Percentiles rank a stretch among this genome's conserved stretches.
phyloP scores from a whole-genome alignment of 2,888 invertebrate species.

The Globia sparganii region DNA sequence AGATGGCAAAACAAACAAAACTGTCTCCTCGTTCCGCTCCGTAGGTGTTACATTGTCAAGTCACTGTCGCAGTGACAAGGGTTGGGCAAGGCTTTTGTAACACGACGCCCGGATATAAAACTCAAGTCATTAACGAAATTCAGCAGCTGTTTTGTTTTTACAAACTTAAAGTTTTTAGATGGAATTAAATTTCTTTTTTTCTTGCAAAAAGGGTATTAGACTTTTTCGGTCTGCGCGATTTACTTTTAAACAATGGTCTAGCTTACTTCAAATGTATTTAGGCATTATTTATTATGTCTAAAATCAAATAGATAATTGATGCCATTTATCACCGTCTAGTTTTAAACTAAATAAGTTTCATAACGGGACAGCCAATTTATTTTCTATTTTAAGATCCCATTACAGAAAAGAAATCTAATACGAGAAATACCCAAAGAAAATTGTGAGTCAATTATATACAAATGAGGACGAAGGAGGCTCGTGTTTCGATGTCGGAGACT shows the following conservation, averaged over 20 bases:
- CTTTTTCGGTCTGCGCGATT: background rate
- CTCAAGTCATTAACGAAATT: constrained; percentile 29
- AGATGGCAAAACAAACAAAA: constrained; percentile 14
- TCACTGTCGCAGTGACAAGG: constrained; percentile 33
- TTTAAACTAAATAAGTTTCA: background rate
- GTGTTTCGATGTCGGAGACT: background rate
- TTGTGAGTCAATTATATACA: background rate
- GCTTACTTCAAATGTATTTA: background rate
- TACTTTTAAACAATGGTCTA: background rate
- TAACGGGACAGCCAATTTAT: background rate
- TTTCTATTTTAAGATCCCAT: constrained; percentile 6
- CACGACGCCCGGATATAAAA: constrained; percentile 16
- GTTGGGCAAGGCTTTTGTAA: constrained; percentile 19
- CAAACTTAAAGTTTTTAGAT: background rate
- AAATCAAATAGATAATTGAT: background rate
- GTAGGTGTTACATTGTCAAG: constrained; percentile 34
- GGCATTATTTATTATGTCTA: background rate
- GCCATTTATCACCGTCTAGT: background rate
- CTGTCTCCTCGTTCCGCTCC: background rate
- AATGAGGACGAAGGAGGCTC: background rate
- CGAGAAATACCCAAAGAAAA: background rate
- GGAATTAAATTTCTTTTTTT: background rate
- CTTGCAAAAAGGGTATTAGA: background rate
- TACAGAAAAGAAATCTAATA: background rate
- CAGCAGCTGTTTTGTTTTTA: constrained; percentile 13